Conservation (phyloP, 2,888 invertebrate genomes). For the Oasisia sp. region DNA sequence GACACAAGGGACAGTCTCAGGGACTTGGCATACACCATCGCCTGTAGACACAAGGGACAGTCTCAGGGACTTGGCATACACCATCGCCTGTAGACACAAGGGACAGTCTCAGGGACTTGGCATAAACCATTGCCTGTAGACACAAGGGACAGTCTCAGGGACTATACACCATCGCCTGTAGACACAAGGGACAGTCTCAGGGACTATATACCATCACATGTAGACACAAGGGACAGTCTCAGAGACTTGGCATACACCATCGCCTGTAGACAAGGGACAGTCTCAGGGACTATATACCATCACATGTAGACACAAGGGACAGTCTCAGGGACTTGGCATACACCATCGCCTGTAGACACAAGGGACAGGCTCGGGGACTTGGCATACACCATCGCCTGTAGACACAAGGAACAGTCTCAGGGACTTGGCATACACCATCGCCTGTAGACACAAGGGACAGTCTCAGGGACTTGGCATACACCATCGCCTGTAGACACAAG, state of each 20-base stretch:
- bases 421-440: no score
- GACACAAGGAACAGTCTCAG: conserved; percentile 69
- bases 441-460: conserved; percentile 75
- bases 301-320: conserved; percentile 69
- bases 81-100: no score
- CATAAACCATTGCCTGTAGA: conserved; percentile 37
- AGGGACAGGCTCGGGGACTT: no score
- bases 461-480: conserved; percentile 70
- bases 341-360: no score
- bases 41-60: no score
- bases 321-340: conserved; percentile 46
- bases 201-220: no score
- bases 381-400: conserved; percentile 32
- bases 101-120: no score
- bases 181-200: conserved; percentile 61
- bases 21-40: no score
- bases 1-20: no score
- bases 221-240: no score
- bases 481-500: conserved; percentile 72
- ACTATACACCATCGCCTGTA: conserved; percentile 81
- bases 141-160: conserved; percentile 78
- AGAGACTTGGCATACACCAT: no score
- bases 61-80: no score
- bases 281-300: conserved; percentile 82
- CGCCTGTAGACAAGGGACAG: conserved; percentile 71